Evolutionary conservation across 1,140 invertebrate species (phyloP).

Genomic region (Anoplolepis gracilipes): DNA sequence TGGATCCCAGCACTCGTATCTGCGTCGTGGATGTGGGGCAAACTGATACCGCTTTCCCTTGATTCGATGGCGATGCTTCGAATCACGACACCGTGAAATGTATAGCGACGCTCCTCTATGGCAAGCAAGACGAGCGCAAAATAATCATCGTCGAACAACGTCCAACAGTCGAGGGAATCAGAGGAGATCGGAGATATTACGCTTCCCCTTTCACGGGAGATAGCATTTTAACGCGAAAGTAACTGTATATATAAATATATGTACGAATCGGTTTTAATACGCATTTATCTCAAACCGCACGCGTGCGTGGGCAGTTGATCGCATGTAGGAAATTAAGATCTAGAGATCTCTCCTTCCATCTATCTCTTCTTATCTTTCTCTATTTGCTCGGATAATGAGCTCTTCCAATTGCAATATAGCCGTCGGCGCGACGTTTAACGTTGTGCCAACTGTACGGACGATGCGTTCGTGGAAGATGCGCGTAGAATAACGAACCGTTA

Average conservation of each 20-base stretch:
- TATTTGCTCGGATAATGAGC: slow-evolving; percentile 47
- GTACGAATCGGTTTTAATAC: slow-evolving; percentile 16
- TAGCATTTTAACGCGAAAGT: background rate
- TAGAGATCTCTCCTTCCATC: background rate
- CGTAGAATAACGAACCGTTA: slow-evolving; percentile 24
- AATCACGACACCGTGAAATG: slow-evolving; percentile 47
- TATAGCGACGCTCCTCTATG: slow-evolving; percentile 14
- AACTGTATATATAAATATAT: background rate
- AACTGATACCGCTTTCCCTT: slow-evolving; percentile 29
- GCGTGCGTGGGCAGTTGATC: background rate
- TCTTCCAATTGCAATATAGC: background rate
- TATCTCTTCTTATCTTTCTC: slow-evolving; percentile 35
- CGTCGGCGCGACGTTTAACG: background rate
- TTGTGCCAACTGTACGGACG: slow-evolving; percentile 16
- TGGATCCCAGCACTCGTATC: slow-evolving; percentile 21
- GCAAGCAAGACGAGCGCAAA: slow-evolving; percentile 43
- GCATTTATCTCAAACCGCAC: slow-evolving; percentile 4
- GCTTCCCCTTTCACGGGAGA: background rate
- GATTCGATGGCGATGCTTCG: slow-evolving; percentile 32
- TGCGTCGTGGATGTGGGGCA: background rate
- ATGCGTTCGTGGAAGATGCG: background rate
- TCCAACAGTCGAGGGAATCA: background rate
- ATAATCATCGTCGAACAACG: slow-evolving; percentile 25
- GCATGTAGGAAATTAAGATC: slow-evolving; percentile 42
- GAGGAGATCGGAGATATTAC: slow-evolving; percentile 5